Percentiles rank a stretch among this genome's conserved stretches.
Evolutionary conservation across 2,888 invertebrate genomes (phyloP).

Genomic region (Drosophila nr. perissopoda): DNA sequence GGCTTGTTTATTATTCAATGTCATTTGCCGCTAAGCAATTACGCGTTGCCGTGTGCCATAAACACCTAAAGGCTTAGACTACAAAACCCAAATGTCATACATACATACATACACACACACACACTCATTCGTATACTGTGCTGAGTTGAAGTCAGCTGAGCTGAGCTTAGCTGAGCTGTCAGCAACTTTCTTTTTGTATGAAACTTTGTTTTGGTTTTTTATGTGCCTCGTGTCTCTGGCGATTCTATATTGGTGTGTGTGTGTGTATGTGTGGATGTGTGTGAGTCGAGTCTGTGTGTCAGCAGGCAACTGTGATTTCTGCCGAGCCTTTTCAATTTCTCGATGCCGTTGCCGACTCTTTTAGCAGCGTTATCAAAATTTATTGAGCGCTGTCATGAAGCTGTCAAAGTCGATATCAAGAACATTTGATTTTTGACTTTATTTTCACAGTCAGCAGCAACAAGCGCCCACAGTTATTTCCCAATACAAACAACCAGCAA

Average conservation of each 20-base stretch:
- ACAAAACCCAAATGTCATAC: slow-evolving; percentile 31
- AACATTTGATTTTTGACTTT: slow-evolving; percentile 82
- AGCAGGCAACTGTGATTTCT: slow-evolving; percentile 49
- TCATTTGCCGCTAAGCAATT: slow-evolving; percentile 63
- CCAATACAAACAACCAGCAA: slow-evolving; percentile 7
- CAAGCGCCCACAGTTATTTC: slow-evolving; percentile 43
- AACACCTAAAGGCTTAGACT: slow-evolving; percentile 65
- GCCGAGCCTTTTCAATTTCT: slow-evolving; percentile 56
- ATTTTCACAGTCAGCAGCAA: slow-evolving; percentile 69
- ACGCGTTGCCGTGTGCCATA: slow-evolving; percentile 59
- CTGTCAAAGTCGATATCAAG: slow-evolving; percentile 82
- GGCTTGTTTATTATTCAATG: slow-evolving; percentile 72
- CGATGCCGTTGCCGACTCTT: slow-evolving; percentile 42
- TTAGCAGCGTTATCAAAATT: slow-evolving; percentile 78
- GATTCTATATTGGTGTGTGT: slow-evolving; percentile 5
- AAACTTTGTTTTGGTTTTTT: slow-evolving; percentile 64
- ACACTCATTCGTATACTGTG: slow-evolving; percentile 7
- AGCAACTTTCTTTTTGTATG: slow-evolving; percentile 51
- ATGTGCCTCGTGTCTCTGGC: slow-evolving; percentile 36
- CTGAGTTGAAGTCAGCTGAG: slow-evolving; percentile 36
- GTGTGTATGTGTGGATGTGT: not conserved
- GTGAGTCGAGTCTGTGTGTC: not conserved
- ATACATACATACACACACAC: not conserved
- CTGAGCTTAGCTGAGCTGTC: slow-evolving; percentile 68
- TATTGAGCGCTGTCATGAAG: slow-evolving; percentile 83